These are phyloP conservation scores for Tiliacea citrago DNA, from an alignment of 2,888 invertebrate species.

Conservation along the genomic window DNA sequence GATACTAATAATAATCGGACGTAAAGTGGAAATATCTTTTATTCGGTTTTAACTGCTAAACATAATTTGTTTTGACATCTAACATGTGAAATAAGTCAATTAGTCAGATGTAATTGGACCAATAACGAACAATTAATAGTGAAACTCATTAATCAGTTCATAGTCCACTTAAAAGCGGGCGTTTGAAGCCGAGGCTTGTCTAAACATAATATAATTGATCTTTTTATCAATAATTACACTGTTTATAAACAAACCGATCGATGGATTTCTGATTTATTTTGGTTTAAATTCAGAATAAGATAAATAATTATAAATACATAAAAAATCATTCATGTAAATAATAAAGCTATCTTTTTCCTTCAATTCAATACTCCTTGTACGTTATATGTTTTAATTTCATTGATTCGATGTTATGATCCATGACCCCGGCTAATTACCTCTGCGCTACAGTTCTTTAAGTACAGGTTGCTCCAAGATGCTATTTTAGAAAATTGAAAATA, in stretches of 20 bases:
- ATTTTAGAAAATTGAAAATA: too few relatives aligned
- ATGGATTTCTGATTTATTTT: background rate
- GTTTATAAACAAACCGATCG: background rate
- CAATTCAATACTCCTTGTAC: too few relatives aligned
- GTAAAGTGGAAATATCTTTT: background rate
- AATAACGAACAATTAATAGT: slow-evolving; percentile 67
- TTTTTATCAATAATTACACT: slow-evolving; percentile 26
- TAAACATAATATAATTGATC: slow-evolving; percentile 41
- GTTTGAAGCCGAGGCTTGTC: slow-evolving; percentile 35
- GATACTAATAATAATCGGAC: background rate
- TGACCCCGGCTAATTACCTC: too few relatives aligned
- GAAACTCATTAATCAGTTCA: slow-evolving; percentile 63
- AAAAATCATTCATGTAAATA: too few relatives aligned
- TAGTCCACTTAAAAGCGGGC: slow-evolving; percentile 55
- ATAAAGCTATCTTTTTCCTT: too few relatives aligned
- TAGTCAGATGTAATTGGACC: slow-evolving; percentile 53
- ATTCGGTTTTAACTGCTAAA: slow-evolving; percentile 38
- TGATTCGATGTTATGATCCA: too few relatives aligned
- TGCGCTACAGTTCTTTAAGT: too few relatives aligned
- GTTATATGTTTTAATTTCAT: too few relatives aligned
- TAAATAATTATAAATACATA: too few relatives aligned
- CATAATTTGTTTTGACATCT: slow-evolving; percentile 19
- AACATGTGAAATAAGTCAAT: slow-evolving; percentile 34
- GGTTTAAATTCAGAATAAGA: background rate
- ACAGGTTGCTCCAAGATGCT: too few relatives aligned